Evolutionary conservation across 2,888 invertebrate species (phyloP), one percentile per base, ranked within the genome.

Genomic region (Dicranocentrus wangi): DNA sequence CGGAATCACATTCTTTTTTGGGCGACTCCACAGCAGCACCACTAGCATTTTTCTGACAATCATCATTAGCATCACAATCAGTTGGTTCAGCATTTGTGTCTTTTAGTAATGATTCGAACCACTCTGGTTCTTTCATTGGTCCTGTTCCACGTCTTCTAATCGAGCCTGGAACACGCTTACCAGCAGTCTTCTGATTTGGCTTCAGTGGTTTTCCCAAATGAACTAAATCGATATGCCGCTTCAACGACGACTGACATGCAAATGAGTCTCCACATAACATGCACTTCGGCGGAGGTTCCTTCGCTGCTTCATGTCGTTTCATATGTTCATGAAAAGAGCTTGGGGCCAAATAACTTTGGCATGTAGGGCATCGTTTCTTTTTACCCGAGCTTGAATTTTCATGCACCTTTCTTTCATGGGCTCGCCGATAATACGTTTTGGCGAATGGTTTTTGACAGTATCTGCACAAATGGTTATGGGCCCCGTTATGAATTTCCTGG

Each of bases 121-220:
- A 77, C 3, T 70, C 70, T 1, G 27, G 60, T 2, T 5, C 19
- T 0, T 10, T 13, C n/a, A 27, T 65, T n/a, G 65, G 65, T 10
- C 72, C 72, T n/a, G 65, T 53, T 10, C 72, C 72, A 21, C 72
- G 13, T 61, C 61, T 43, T 3, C 47, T 21, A 23, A 17, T 3
- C n/a, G 17, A 17, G n/a, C 51, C 51, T 1, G 28, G 32, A 25
- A 8, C 13, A n/a, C n/a, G 15, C 15, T 5, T 39, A 13, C 47
- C 47, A 47, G 47, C 47, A n/a, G 7, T 47, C 2, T 47, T 39
- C 5, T 39, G 7, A 39, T 47, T 21, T 42, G n/a, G 42, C 8
- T 79, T 79, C 17, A 79, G 42, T 1, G 71, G 71, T 32, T 79
- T 79, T 28, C 78, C 78, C 15, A 79, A 60, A 39, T 79, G 78